Percentiles rank a stretch among this genome's conserved stretches.
Conservation (phyloP, 2,797 vertebrate genomes). For the Megalops cyprinoides region DNA sequence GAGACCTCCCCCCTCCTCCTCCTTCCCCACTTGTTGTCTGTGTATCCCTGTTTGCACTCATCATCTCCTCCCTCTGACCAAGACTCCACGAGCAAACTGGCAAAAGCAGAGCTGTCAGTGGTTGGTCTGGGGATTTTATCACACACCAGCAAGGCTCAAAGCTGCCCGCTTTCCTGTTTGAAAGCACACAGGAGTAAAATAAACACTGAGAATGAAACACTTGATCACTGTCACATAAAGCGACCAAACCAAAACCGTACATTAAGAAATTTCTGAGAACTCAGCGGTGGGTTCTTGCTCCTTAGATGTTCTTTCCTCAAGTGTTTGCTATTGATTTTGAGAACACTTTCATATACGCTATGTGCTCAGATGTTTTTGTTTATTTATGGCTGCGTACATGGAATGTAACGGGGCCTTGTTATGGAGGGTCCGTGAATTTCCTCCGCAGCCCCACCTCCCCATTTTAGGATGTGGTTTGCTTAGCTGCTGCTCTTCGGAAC, state of each 20-base stretch:
- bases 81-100: not conserved
- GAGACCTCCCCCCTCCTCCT: not conserved
- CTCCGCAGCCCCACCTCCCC: not conserved
- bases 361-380: conserved; percentile 9
- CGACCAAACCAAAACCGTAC: not conserved
- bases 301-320: not conserved
- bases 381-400: not conserved
- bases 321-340: not conserved
- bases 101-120: not conserved
- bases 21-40: not conserved
- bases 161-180: not conserved
- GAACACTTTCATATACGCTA: not conserved
- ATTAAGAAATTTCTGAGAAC: not conserved
- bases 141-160: not conserved
- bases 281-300: not conserved
- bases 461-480: not conserved
- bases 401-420: not conserved
- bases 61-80: not conserved
- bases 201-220: not conserved
- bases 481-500: not conserved
- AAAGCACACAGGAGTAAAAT: not conserved
- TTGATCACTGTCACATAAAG: not conserved
- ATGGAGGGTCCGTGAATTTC: not conserved
- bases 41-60: not conserved
- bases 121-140: not conserved